phyloP scores from a whole-genome alignment of 2,113 vertebrate genomes.

The Talpa occidentalis region DNA sequence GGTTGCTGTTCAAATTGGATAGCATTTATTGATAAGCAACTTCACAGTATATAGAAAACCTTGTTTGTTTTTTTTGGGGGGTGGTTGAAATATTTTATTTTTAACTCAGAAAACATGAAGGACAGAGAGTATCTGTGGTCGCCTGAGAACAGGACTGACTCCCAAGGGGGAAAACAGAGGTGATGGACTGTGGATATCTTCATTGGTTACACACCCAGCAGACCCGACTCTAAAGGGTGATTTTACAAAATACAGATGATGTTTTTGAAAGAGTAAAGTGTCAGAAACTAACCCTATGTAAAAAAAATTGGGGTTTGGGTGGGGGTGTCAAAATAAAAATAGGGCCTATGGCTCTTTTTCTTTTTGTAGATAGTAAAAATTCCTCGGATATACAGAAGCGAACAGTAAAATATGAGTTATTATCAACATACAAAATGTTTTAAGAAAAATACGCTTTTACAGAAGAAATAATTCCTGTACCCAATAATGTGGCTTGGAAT shows the following conservation, averaged over 20 bases:
- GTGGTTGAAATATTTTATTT: not conserved
- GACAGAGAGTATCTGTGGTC: not conserved
- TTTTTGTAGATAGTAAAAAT: too few relatives aligned
- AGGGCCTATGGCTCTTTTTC: not conserved
- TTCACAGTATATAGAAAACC: conserved; percentile 11
- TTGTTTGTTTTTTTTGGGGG: not conserved
- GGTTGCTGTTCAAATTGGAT: conserved; percentile 27
- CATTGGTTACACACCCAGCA: not conserved
- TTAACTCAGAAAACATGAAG: not conserved
- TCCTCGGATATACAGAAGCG: too few relatives aligned
- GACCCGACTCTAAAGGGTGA: not conserved
- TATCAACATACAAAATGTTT: not conserved
- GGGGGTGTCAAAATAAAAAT: not conserved
- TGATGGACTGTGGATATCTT: too few relatives aligned
- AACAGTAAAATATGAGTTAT: too few relatives aligned
- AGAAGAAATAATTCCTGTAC: not conserved
- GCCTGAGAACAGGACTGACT: too few relatives aligned
- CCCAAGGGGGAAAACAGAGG: too few relatives aligned
- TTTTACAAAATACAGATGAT: not conserved
- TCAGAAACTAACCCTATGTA: too few relatives aligned
- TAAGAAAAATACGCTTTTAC: not conserved
- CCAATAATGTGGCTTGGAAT: not conserved
- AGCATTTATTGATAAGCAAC: conserved; percentile 27
- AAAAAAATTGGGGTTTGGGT: not conserved
- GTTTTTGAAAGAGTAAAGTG: too few relatives aligned